A percentile compares a stretch with the other conserved stretches of the same genome.
Evolutionary conservation across 2,888 invertebrate species (phyloP).

Genomic region (Apoda limacodes): DNA sequence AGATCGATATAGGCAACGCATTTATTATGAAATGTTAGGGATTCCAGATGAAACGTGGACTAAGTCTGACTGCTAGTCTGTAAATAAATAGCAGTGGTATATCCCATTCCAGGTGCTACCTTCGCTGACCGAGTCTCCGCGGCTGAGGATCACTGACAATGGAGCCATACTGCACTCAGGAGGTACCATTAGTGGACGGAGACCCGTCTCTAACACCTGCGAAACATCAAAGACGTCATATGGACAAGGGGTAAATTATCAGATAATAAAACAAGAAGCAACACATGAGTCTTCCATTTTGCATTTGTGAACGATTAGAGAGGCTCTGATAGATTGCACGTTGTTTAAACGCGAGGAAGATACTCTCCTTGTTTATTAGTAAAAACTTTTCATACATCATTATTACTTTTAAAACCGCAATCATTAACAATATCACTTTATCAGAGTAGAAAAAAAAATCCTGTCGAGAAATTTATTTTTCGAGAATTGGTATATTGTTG

Average conservation of each 20-base stretch:
- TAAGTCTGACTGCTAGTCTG: too few species aligned
- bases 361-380: too few species aligned
- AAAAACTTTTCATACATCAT: slow-evolving; percentile 1
- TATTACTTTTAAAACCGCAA: not conserved
- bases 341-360: too few species aligned
- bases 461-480: too few species aligned
- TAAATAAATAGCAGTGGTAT: not conserved
- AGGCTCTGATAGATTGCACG: too few species aligned
- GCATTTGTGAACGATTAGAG: too few species aligned
- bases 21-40: too few species aligned
- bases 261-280: too few species aligned
- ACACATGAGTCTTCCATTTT: too few species aligned
- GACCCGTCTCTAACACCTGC: slow-evolving; percentile 40
- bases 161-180: slow-evolving; percentile 85
- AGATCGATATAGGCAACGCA: too few species aligned
- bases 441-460: not conserved
- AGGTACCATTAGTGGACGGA: slow-evolving; percentile 83
- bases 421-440: not conserved
- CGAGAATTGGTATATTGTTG: too few species aligned
- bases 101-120: slow-evolving; percentile 73
- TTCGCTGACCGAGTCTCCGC: slow-evolving; percentile 73
- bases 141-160: slow-evolving; percentile 83
- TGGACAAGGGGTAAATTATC: slow-evolving; percentile 45
- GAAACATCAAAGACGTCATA: slow-evolving; percentile 36
- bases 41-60: too few species aligned